Evolutionary conservation across 2,797 vertebrate species (phyloP), one percentile per base, ranked within the genome.

Genomic region (Gastrophryne carolinensis): DNA sequence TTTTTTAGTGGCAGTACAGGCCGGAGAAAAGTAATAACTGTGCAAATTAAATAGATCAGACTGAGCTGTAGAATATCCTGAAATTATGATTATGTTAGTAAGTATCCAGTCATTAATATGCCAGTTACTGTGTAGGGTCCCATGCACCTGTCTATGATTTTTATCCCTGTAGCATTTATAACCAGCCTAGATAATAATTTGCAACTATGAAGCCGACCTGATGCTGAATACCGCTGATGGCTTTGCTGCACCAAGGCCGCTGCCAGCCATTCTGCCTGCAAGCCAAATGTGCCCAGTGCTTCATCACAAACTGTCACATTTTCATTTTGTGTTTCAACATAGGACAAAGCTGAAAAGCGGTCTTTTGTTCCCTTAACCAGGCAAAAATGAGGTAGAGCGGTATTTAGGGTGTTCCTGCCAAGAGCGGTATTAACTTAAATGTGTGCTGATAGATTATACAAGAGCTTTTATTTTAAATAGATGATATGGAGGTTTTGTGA

Each of bases 401-500:
- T 47, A 35, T 32, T 37, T 57, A 5, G 3, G 17, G 13, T 75
- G 30, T 32, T 27, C 44, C 30, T 67, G 63, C 73, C 64, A 61
- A 50, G 8, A 27, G 21, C 23, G 19, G 23, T 47, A 53, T 26
- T 34, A 39, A 30, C 19, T 44, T 8, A 39, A 26, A 41, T 60
- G 19, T 58, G 47, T 67, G 63, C 21, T 17, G 12, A 47, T 75
- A 60, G 44, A 75, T 67, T 75, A 49, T 65, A 60, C 52, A 60
- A 60, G 41, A 17, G 3, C 39, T 66, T 57, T 58, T 56, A 34
- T 15, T 52, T 29, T 65, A 26, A 60, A 49, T 37, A 65, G 52
- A 74, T 57, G 30, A 65, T 17, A 73, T 50, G 57, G 56, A 56
- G 26, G 61, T 63, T 58, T 67, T 58, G 66, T 74, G 56, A 68